These are phyloP conservation scores for Condylura cristata DNA, from an alignment of 2,113 vertebrate genomes.

Conservation along the genomic window DNA sequence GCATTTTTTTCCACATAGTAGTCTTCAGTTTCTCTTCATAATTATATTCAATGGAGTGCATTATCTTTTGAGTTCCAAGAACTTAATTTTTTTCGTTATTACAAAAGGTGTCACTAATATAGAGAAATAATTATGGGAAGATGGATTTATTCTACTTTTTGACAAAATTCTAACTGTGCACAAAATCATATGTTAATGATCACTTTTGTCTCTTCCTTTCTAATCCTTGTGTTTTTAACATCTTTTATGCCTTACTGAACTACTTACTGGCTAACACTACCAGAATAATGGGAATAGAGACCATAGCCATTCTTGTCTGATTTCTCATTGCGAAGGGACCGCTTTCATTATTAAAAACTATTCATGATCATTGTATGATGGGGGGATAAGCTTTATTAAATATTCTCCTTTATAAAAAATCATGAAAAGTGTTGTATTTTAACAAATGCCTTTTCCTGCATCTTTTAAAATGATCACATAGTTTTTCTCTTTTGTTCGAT, in stretches of 20 bases:
- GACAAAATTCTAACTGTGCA: no score
- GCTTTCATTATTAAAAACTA: background rate
- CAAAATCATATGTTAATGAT: background rate
- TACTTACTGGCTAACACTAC: background rate
- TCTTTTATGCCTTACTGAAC: background rate
- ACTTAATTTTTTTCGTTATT: constrained; percentile 24
- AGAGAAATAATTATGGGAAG: background rate
- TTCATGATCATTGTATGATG: background rate
- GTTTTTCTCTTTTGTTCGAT: background rate
- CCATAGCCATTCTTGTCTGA: background rate
- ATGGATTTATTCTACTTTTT: constrained; percentile 14
- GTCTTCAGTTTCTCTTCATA: background rate
- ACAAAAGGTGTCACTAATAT: background rate
- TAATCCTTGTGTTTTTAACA: background rate
- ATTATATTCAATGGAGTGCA: background rate
- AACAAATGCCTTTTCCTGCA: background rate
- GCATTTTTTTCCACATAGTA: background rate
- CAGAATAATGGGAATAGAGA: background rate
- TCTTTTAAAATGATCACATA: background rate
- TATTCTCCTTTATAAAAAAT: background rate
- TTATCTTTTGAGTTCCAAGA: constrained; percentile 18
- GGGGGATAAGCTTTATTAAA: background rate
- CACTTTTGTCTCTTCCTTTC: background rate
- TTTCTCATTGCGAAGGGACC: background rate
- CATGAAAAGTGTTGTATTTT: background rate